Percentiles rank a stretch among this genome's conserved stretches.
These are phyloP conservation scores for Passer domesticus DNA, from an alignment of 2,113 vertebrate species.

Conservation along the genomic window DNA sequence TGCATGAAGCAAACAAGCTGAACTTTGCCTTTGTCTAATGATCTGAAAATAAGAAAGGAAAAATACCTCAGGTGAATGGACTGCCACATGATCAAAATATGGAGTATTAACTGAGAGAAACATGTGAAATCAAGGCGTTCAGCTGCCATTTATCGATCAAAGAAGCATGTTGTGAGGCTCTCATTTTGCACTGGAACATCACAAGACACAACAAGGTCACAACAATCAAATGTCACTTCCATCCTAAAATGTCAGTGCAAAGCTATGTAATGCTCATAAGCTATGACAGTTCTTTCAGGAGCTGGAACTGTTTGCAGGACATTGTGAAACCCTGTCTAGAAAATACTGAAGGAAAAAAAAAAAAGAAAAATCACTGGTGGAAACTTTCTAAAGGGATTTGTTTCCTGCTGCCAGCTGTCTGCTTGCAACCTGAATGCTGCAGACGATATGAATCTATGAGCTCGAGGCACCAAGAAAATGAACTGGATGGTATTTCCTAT, in stretches of 20 bases:
- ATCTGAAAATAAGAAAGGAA: neutral
- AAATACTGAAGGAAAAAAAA: neutral
- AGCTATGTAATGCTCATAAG: neutral
- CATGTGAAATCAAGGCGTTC: slow-evolving; percentile 8
- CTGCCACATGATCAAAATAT: neutral
- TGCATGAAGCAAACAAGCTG: neutral
- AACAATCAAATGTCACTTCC: slow-evolving; percentile 41
- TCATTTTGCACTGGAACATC: slow-evolving; percentile 21
- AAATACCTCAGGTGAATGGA: neutral
- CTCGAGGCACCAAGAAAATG: neutral
- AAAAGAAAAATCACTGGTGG: neutral
- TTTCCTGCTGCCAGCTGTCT: neutral
- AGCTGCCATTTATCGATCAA: neutral
- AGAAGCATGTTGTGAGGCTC: neutral
- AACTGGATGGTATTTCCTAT: neutral
- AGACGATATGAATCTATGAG: neutral
- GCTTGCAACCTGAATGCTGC: neutral
- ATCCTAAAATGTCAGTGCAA: slow-evolving; percentile 16
- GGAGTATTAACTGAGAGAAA: neutral
- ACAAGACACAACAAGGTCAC: slow-evolving; percentile 35
- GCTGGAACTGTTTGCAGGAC: neutral
- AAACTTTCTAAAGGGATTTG: neutral
- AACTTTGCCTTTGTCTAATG: neutral
- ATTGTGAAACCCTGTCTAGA: neutral
- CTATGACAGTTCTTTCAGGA: slow-evolving; percentile 20